phyloP scores from a whole-genome alignment of 2,113 vertebrate genomes.

The Limnothrissa miodon region DNA sequence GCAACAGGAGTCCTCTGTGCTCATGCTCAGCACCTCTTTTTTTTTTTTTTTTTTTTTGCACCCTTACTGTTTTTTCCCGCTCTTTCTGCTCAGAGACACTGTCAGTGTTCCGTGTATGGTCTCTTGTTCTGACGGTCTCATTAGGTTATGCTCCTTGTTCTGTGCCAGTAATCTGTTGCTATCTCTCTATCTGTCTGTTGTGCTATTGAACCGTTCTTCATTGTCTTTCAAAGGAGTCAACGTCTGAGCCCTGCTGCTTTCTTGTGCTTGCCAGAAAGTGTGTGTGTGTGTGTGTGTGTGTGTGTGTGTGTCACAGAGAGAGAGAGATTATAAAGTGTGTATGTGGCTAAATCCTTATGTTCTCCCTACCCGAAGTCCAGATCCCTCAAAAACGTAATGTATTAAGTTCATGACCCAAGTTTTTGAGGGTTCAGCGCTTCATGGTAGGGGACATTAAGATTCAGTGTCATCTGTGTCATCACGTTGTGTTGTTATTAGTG shows the following conservation, averaged over 20 bases:
- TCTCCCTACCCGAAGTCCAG: too few relatives aligned
- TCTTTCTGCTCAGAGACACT: neutral
- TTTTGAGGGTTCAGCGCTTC: too few relatives aligned
- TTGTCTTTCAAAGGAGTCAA: neutral
- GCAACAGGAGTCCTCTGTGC: neutral
- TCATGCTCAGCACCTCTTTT: neutral
- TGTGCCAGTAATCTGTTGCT: slow-evolving; percentile 34
- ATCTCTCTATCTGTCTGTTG: slow-evolving; percentile 24
- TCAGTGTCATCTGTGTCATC: neutral
- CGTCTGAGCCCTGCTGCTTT: neutral
- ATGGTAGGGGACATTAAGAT: too few relatives aligned
- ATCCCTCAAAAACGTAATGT: too few relatives aligned
- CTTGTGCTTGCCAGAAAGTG: neutral
- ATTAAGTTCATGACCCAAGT: too few relatives aligned
- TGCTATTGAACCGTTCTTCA: neutral
- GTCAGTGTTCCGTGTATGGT: neutral
- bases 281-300: neutral
- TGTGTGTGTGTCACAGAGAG: neutral
- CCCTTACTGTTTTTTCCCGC: neutral
- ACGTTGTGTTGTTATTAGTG: too few relatives aligned
- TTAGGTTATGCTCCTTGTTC: neutral
- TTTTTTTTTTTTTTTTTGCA: neutral
- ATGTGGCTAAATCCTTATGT: too few relatives aligned
- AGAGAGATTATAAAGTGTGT: too few relatives aligned
- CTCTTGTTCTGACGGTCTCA: neutral